Percentiles rank a stretch among this genome's conserved stretches.
These are phyloP conservation scores for Lysandra coridon DNA, from an alignment of 2,888 invertebrate species.

Conservation along the genomic window DNA sequence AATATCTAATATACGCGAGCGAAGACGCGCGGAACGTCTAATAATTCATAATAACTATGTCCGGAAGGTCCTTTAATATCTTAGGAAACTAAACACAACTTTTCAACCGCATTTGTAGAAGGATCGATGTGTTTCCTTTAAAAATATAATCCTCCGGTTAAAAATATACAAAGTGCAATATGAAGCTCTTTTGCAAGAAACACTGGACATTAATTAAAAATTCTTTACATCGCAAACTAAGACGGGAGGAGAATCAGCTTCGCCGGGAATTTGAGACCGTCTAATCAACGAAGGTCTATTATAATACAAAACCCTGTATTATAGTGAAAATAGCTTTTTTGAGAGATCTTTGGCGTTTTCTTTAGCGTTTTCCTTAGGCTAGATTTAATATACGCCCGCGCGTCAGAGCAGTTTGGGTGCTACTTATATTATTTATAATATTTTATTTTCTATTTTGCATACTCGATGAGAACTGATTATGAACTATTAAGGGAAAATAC, in stretches of 20 bases:
- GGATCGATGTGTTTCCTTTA: not conserved
- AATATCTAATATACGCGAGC: too few species aligned
- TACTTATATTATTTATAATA: too few species aligned
- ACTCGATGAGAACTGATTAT: too few species aligned
- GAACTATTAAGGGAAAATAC: too few species aligned
- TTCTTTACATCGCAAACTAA: conserved; percentile 22
- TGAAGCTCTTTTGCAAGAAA: conserved; percentile 21
- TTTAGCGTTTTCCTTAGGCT: not conserved
- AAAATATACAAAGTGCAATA: conserved; percentile 3
- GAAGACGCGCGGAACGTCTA: too few species aligned
- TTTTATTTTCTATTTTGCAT: too few species aligned
- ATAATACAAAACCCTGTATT: not conserved
- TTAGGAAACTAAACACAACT: too few species aligned
- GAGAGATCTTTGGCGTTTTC: not conserved
- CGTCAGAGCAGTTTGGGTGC: too few species aligned
- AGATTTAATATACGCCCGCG: too few species aligned
- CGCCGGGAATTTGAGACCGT: not conserved
- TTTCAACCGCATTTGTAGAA: not conserved
- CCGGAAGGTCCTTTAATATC: too few species aligned
- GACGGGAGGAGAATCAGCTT: conserved; percentile 13
- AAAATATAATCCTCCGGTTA: not conserved
- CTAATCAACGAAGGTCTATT: conserved; percentile 15
- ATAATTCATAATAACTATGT: too few species aligned
- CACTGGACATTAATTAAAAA: conserved; percentile 28
- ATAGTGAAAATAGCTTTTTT: not conserved